Evolutionary conservation across 1,140 invertebrate genomes (phyloP), one percentile per base, ranked within the genome.

Genomic region (Hypsibius dujardini): DNA sequence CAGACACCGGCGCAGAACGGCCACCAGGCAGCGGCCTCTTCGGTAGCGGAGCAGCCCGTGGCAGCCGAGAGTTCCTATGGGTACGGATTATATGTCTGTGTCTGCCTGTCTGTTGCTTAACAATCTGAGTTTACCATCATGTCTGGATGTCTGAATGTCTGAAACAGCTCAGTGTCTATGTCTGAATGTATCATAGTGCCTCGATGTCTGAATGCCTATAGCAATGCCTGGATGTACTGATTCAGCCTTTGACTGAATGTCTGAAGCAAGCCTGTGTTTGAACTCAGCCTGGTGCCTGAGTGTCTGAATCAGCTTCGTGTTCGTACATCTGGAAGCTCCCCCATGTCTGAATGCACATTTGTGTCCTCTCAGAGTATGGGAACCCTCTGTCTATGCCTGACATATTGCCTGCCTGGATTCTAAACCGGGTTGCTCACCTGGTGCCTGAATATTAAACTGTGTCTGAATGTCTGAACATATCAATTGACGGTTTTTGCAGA

Each of bases 61-160:
- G 62, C 62, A 15, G 62, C 62, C 42, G 62, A 67, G 42, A 67
- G 62, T 45, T 12, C 62, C 12, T 67, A 67, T 42, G 62, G 62
- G 62, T 67, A 67, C 42, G 12, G 42, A 15, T 12, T 67, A 42
- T 12, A 7, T 56, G 50, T 7, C n/a, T 56, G 50, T n/a, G 7
- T 56, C 7, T 56, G 50, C 50, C 28, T 28, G 28, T 28, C 28
- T 28, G 28, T 28, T 28, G 0, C 28, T 28, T 28, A 28, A 28
- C 28, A 56, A 0, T 56, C n/a, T 56, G 7, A n/a, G 7, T 56
- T 56, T 12, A n/a, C 50, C 50, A 56, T 56, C n/a, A n/a, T 56
- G 7, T 56, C n/a, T 7, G 7, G 50, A 12, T 56, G 50, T 56
- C n/a, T 7, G 50, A 56, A 56, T n/a, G 7, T 56, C 7, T n/a